Evolutionary conservation across 2,888 invertebrate species (phyloP), one percentile per base, ranked within the genome.

Genomic region (Leptinotarsa tumamoca): DNA sequence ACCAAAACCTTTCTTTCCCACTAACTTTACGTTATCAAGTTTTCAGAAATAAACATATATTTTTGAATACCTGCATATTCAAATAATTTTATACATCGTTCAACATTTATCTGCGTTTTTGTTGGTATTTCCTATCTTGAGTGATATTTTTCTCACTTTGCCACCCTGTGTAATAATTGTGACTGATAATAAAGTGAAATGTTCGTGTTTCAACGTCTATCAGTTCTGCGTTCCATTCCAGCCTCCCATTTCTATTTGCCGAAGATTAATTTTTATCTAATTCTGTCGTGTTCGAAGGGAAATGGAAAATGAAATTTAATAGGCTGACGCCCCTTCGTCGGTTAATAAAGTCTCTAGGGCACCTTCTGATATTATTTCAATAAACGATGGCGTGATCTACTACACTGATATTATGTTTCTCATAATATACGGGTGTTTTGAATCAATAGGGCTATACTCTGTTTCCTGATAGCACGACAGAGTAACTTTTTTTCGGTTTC

Each of bases 221-320:
- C 17, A 23, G 15, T 58, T 58, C 15, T 58, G 58, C 13, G 23
- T 21, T 58, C 3, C 58, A 21, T 23, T 23, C 15, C 21, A 58
- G 21, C 58, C 18, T 58, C 58, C 23, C 13, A 58, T 58, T 58
- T 58, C 21, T 58, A 58, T 58, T 58, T 23, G 15, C 23, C 58
- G 2, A 23, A 21, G 23, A 58, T 58, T 58, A 23, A 21, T 58
- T 58, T 58, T 58, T 58, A 58, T 58, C 58, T 58, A 58, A 58
- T 58, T 23, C 23, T 58, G 58, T 58, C 58, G 58, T 23, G 58
- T 23, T 58, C 58, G 58, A 58, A 58, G 58, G 58, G 58, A 58
- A 58, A 58, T 58, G 58, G 58, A 58, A 58, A 58, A 58, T 58
- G 58, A 58, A 58, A 58, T 58, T 58, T 23, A 58, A 58, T 58